Conservation (phyloP, 2,888 invertebrate genomes). For the Celastrina argiolus region DNA sequence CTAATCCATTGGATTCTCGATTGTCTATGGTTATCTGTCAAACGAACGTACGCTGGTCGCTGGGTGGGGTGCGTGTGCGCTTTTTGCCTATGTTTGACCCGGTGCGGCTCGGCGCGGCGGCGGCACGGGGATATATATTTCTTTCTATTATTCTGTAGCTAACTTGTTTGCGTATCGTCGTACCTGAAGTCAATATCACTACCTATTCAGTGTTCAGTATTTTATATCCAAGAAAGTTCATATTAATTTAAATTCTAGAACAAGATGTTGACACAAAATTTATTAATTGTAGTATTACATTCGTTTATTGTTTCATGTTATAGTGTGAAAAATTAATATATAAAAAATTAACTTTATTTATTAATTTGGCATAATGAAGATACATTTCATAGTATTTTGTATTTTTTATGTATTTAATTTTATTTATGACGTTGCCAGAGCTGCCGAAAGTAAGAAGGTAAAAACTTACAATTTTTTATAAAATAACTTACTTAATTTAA, state of each 20-base stretch:
- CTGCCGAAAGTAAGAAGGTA: constrained; percentile 62
- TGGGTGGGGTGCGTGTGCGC: constrained; percentile 52
- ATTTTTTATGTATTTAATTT: constrained; percentile 56
- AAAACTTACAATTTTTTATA: constrained; percentile 33
- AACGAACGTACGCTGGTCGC: constrained; percentile 31
- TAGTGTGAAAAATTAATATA: constrained; percentile 49
- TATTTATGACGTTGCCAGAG: constrained; percentile 54
- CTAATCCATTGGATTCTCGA: not conserved
- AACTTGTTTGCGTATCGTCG: constrained; percentile 60
- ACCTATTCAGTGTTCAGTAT: constrained; percentile 31
- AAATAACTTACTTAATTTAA: not conserved
- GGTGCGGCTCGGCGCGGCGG: constrained; percentile 1
- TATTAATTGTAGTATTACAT: constrained; percentile 35
- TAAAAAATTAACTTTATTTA: constrained; percentile 30
- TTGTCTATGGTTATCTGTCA: constrained; percentile 6
- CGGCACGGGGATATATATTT: constrained; percentile 54
- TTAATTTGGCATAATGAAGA: constrained; percentile 55
- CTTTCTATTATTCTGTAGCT: constrained; percentile 68
- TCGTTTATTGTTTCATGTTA: constrained; percentile 55
- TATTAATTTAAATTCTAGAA: constrained; percentile 50
- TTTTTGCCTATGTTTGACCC: constrained; percentile 49
- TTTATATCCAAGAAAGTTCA: constrained; percentile 45
- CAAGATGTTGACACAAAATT: constrained; percentile 55
- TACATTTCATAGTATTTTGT: constrained; percentile 53
- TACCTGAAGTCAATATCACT: constrained; percentile 42